Evolutionary conservation across 2,888 invertebrate genomes (phyloP).

Genomic region (Leptopilina myrica): DNA sequence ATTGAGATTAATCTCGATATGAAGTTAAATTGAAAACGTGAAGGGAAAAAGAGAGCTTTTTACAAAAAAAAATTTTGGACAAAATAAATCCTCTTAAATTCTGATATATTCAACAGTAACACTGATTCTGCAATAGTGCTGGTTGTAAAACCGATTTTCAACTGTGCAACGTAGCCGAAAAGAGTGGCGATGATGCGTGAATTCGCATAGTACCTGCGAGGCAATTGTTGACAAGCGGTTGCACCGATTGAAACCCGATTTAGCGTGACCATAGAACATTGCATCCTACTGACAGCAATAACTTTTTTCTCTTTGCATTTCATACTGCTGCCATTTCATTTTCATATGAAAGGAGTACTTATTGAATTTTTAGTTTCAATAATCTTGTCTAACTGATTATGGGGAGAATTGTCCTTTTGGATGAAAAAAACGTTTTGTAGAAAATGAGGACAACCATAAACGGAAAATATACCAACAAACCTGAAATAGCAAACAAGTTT

Average conservation of each 20-base stretch:
- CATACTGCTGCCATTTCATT: slow-evolving; percentile 35
- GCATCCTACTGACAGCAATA: slow-evolving; percentile 9
- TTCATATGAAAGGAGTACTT: background rate
- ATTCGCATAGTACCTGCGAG: slow-evolving; percentile 23
- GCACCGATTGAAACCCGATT: slow-evolving; percentile 35
- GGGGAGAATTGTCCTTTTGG: no score
- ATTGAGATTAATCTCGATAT: background rate
- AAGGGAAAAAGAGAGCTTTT: background rate
- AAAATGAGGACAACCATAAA: background rate
- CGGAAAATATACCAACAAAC: no score
- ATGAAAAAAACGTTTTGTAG: no score
- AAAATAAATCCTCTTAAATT: slow-evolving; percentile 21
- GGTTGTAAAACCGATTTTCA: background rate
- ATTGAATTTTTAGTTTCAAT: no score
- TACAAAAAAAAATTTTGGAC: background rate
- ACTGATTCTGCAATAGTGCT: background rate
- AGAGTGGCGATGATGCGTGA: slow-evolving; percentile 34
- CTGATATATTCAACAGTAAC: slow-evolving; percentile 2
- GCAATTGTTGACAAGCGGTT: slow-evolving; percentile 34
- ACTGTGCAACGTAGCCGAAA: background rate
- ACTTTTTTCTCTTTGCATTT: background rate
- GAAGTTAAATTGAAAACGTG: background rate
- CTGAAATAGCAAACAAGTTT: no score
- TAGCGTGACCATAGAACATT: slow-evolving; percentile 7
- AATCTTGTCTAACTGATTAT: no score